These are phyloP conservation scores for Xenus cinereus DNA, from an alignment of 2,113 vertebrate genomes.

Conservation along the genomic window DNA sequence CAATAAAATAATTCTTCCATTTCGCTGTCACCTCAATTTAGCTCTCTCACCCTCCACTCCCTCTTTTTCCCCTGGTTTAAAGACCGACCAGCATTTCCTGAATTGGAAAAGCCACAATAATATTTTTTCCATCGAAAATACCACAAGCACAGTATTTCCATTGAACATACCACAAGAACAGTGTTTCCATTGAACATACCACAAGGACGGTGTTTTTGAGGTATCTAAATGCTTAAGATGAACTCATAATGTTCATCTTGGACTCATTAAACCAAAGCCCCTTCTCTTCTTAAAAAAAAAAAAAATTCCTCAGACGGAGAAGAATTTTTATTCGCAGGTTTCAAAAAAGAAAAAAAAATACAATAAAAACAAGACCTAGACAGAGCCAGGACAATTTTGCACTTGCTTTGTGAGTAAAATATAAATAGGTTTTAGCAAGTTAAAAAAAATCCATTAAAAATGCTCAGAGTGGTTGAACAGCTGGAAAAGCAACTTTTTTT, in stretches of 20 bases:
- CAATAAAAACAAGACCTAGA: constrained; percentile 76
- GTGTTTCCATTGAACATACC: constrained; percentile 79
- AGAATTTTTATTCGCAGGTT: constrained; percentile 76
- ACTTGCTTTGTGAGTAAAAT: constrained; percentile 81
- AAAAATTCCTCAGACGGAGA: constrained; percentile 42
- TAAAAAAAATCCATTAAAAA: constrained; percentile 73
- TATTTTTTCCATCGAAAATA: constrained; percentile 72
- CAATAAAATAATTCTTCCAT: constrained; percentile 65
- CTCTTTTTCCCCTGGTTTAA: constrained; percentile 57
- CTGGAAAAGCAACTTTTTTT: constrained; percentile 71
- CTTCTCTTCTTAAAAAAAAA: constrained; percentile 41
- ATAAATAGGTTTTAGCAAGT: constrained; percentile 78
- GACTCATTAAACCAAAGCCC: constrained; percentile 73
- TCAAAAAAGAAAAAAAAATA: constrained; percentile 44
- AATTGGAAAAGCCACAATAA: constrained; percentile 66
- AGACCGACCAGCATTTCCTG: constrained; percentile 74
- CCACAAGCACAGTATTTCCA: constrained; percentile 76
- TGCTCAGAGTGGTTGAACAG: constrained; percentile 71
- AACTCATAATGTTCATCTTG: constrained; percentile 77
- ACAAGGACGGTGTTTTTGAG: constrained; percentile 74
- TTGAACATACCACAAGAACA: constrained; percentile 74
- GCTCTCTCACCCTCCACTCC: constrained; percentile 49
- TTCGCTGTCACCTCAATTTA: constrained; percentile 62
- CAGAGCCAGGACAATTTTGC: constrained; percentile 75
- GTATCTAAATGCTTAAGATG: constrained; percentile 75